A percentile compares a stretch with the other conserved stretches of the same genome.
Conservation (phyloP, 2,797 vertebrate species). For the Gobio occitaniae region DNA sequence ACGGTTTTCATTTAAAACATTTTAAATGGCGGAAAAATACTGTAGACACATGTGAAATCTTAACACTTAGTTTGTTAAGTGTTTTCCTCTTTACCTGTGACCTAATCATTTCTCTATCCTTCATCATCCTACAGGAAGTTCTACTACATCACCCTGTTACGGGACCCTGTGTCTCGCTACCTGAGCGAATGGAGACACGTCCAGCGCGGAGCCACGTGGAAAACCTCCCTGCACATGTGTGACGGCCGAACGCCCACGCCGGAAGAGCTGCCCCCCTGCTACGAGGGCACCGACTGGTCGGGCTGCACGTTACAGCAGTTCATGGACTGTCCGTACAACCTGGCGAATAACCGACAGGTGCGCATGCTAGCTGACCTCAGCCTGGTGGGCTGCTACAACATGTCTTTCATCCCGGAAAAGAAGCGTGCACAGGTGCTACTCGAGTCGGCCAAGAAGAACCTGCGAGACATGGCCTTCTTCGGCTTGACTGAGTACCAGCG, state of each 20-base stretch:
- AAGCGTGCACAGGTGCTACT: conserved; percentile 94
- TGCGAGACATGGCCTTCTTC: conserved; percentile 98
- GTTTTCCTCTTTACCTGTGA: not conserved
- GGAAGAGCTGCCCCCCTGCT: conserved; percentile 94
- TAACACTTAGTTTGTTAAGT: not conserved
- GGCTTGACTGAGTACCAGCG: conserved; percentile 98
- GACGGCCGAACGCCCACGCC: conserved; percentile 95
- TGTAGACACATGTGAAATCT: not conserved
- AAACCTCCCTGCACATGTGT: conserved; percentile 98
- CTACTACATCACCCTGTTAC: conserved; percentile 96
- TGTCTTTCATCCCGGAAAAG: conserved; percentile 95
- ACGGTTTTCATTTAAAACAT: not conserved
- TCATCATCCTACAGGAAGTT: conserved; percentile 84
- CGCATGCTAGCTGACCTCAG: conserved; percentile 95
- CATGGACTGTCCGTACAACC: conserved; percentile 97
- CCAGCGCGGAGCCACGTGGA: conserved; percentile 97
- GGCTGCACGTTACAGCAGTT: conserved; percentile 97
- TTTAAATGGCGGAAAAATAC: not conserved
- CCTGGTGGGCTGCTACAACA: conserved; percentile 97
- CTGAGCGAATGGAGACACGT: conserved; percentile 98
- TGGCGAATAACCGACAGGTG: conserved; percentile 95
- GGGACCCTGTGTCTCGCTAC: conserved; percentile 96
- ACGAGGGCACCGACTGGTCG: conserved; percentile 96
- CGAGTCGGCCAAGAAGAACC: conserved; percentile 98
- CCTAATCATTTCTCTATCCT: not conserved